Base-by-base conservation (phyloP, 2,888 invertebrate genomes). In the Tinea trinotella region DNA sequence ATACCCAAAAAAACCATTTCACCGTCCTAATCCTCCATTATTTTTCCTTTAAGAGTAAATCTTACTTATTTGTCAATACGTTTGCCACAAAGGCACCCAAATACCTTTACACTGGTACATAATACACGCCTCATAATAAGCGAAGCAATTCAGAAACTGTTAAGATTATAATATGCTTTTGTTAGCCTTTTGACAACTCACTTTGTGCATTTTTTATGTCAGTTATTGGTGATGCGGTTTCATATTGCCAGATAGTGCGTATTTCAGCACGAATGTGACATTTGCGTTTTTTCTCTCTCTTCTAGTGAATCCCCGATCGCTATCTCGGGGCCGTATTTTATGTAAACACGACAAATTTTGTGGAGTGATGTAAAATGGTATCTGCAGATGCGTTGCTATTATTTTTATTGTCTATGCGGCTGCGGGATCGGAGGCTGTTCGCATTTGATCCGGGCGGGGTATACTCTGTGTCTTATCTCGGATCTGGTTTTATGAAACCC, bases 401-500 rank as follows among this genome's bases (percentile, higher is more conserved):
- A 76, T 74, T 83, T 79, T 79, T 80, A 82, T 83, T 82, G 78
- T 81, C 76, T 78, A 76, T 74, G 68, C 44, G 20, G 53, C 56
- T 69, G 67, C 65, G 66, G 65, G 72, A 64, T 70, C 66, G 69
- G 71, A 76, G 76, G 72, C 48, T 78, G 35, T 69, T 77, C 78
- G 77, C 82, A 82, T 84, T 84, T 81, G 84, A 84, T 82, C 81
- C 80, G 82, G 81, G 81, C 44, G 73, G 70, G 66, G 74, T 77
- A 74, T 74, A 74, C 82, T 80, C 83, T 82, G 82, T 82, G 83
- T 83, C 82, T 85, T 85, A 85, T 85, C 85, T 85, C 74, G 67
- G 71, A 85, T 85, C 85, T 83, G 84, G 84, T 85, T 84, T 85
- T 85, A 85, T 85, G 84, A 85, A 85, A 84, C 85, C 85, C 85